phyloP scores from a whole-genome alignment of 1,140 invertebrate genomes.

The Saccostrea cuccullata region DNA sequence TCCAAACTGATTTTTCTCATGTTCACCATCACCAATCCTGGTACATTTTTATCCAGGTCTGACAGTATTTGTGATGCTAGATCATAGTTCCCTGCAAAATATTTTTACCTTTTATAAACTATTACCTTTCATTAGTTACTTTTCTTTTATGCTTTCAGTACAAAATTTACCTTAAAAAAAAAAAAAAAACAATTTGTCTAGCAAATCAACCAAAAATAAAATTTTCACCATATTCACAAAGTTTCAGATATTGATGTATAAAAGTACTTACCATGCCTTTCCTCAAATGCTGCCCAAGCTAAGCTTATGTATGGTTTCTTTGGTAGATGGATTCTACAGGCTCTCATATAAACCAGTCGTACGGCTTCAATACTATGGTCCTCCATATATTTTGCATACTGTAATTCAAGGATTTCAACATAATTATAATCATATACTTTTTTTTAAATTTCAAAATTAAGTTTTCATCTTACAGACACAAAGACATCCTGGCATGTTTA shows the following conservation, averaged over 20 bases:
- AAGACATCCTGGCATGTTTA: too few species aligned
- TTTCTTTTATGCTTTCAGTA: too few species aligned
- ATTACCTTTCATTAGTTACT: too few species aligned
- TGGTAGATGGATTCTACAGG: constrained; percentile 94
- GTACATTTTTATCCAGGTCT: constrained; percentile 89
- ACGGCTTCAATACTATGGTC: constrained; percentile 80
- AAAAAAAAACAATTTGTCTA: not conserved
- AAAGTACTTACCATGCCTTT: constrained; percentile 83
- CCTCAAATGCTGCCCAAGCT: constrained; percentile 97
- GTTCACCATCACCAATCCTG: constrained; percentile 82
- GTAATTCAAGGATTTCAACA: constrained; percentile 4
- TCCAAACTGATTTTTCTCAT: constrained; percentile 92
- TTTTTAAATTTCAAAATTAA: too few species aligned
- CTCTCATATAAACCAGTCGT: constrained; percentile 91
- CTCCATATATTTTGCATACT: constrained; percentile 90
- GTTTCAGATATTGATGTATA: not conserved
- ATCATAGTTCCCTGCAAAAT: constrained; percentile 83
- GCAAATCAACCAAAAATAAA: not conserved
- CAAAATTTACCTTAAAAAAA: too few species aligned
- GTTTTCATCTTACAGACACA: too few species aligned
- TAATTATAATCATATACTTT: not conserved
- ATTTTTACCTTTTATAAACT: too few species aligned
- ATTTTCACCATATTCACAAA: not conserved
- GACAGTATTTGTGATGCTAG: constrained; percentile 89
- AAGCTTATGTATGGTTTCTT: constrained; percentile 95